Evolutionary conservation across 2,113 vertebrate genomes (phyloP).

Genomic region (Thomomys bottae): DNA sequence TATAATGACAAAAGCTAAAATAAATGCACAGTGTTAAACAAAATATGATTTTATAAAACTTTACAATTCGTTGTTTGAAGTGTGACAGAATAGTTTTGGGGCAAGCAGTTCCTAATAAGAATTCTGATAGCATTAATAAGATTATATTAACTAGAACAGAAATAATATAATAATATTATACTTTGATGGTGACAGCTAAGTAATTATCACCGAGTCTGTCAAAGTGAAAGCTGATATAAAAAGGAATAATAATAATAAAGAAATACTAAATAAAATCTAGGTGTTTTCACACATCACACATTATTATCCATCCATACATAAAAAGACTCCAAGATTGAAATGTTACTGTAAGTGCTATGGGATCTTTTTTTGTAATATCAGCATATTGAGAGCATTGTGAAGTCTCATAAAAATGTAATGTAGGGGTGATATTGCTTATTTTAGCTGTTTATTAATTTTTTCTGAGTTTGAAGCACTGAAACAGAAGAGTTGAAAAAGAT

Average conservation of each 20-base stretch:
- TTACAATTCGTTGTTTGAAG: slow-evolving; percentile 16
- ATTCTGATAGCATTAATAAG: background rate
- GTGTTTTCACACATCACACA: background rate
- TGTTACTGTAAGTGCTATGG: background rate
- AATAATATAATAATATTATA: background rate
- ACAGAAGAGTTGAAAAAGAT: background rate
- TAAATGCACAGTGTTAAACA: background rate
- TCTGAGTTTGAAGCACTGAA: background rate
- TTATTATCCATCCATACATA: background rate
- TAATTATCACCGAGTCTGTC: background rate
- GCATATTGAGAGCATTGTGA: background rate
- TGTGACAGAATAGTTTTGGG: background rate
- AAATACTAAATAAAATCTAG: background rate
- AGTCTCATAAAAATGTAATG: background rate
- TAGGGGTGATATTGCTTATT: background rate
- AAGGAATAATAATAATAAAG: background rate
- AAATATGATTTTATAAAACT: background rate
- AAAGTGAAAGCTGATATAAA: slow-evolving; percentile 11
- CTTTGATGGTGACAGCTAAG: slow-evolving; percentile 30
- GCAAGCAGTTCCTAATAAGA: background rate
- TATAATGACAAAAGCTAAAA: background rate
- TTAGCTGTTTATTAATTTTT: background rate
- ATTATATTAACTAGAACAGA: background rate
- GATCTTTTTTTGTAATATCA: background rate
- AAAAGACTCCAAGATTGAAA: background rate